A percentile compares a stretch with the other conserved stretches of the same genome.
These are phyloP conservation scores for Cydia pomonella DNA, from an alignment of 1,140 invertebrate species.

Conservation along the genomic window DNA sequence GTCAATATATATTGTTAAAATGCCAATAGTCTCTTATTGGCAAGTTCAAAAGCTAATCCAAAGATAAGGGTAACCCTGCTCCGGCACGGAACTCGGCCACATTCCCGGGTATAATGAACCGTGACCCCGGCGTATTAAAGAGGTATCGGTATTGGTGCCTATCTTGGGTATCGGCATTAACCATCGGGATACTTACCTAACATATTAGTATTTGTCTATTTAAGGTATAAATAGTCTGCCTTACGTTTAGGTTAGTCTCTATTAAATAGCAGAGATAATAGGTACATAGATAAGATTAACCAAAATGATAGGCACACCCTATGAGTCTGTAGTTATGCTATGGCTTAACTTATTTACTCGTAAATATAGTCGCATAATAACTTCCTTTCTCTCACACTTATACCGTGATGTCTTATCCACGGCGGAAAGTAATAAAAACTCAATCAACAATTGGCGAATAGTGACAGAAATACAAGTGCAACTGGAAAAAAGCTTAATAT, in stretches of 20 bases:
- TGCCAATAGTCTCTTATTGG: not conserved
- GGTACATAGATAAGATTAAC: too few relatives aligned
- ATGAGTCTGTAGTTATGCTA: too few relatives aligned
- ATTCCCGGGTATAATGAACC: constrained; percentile 68
- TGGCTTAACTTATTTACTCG: too few relatives aligned
- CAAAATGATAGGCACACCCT: too few relatives aligned
- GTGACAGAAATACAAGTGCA: constrained; percentile 20
- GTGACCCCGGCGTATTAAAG: constrained; percentile 43
- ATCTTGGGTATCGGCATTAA: not conserved
- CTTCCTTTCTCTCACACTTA: not conserved
- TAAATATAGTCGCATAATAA: not conserved
- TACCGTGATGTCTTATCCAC: not conserved
- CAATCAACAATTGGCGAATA: not conserved
- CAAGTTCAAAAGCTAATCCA: constrained; percentile 20
- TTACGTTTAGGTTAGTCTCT: not conserved
- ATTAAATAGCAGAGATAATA: too few relatives aligned
- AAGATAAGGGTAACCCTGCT: constrained; percentile 1
- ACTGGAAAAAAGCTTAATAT: constrained; percentile 6
- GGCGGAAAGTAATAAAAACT: not conserved
- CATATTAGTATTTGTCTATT: not conserved
- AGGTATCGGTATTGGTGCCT: constrained; percentile 24
- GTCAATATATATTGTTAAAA: too few relatives aligned
- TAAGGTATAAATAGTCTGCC: not conserved
- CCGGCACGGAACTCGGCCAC: constrained; percentile 40
- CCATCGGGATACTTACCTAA: not conserved